A percentile compares a stretch with the other conserved stretches of the same genome.
Conservation (phyloP, 2,797 vertebrate species). For the Pseudomugil tenellus region DNA sequence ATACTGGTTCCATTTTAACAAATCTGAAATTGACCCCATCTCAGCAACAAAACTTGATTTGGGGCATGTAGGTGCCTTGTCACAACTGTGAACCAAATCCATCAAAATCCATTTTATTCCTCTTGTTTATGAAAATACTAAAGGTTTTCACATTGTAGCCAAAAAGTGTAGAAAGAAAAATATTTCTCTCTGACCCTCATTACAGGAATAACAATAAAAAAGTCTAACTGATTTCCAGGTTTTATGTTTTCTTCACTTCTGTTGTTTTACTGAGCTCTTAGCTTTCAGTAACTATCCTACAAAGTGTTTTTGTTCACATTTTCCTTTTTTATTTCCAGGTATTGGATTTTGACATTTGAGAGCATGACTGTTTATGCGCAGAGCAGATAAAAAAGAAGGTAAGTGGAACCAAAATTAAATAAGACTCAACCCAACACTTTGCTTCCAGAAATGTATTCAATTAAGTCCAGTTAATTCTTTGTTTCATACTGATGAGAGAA, state of each 20-base stretch:
- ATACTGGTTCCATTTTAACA: no score
- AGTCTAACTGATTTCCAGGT: constrained; percentile 19
- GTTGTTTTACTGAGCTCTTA: constrained; percentile 18
- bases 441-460: constrained; percentile 6
- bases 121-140: no score
- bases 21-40: no score
- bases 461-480: constrained; percentile 3
- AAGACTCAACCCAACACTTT: constrained; percentile 7
- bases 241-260: constrained; percentile 4
- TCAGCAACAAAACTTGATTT: no score
- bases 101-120: no score
- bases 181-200: neutral
- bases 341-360: constrained; percentile 13
- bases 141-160: neutral
- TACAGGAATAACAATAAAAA: constrained; percentile 30
- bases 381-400: constrained; percentile 1
- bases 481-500: neutral
- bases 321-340: constrained; percentile 12
- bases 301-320: neutral
- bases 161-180: no score
- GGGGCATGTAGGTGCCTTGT: no score
- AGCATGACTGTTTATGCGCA: neutral
- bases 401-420: constrained; percentile 4
- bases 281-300: constrained; percentile 19
- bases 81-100: no score